These are phyloP conservation scores for Lepidonotus clava DNA, from an alignment of 2,888 invertebrate species.

Conservation along the genomic window DNA sequence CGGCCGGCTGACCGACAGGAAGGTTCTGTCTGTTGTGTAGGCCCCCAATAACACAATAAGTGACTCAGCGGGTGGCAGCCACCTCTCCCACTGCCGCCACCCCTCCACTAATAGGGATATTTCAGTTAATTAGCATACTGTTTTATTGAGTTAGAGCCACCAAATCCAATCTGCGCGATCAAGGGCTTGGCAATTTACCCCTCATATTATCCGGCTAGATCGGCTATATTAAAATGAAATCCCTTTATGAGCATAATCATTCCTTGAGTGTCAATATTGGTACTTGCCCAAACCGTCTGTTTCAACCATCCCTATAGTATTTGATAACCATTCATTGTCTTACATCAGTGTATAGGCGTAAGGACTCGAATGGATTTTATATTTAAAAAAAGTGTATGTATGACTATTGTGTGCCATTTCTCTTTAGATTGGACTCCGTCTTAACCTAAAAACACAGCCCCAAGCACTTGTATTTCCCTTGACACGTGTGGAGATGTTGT, in stretches of 20 bases:
- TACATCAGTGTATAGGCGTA: too few relatives aligned
- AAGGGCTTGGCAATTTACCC: background rate
- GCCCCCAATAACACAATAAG: background rate
- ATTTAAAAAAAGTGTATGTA: too few relatives aligned
- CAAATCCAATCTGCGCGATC: background rate
- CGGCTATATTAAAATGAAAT: background rate
- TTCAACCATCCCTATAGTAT: too few relatives aligned
- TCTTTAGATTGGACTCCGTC: too few relatives aligned
- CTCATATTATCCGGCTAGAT: background rate
- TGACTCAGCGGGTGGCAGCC: background rate
- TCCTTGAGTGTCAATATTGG: too few relatives aligned
- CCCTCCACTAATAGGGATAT: background rate
- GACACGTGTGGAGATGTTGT: too few relatives aligned
- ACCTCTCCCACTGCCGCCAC: background rate
- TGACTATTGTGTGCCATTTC: too few relatives aligned
- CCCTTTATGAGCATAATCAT: background rate
- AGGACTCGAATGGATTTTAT: too few relatives aligned
- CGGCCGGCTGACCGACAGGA: background rate
- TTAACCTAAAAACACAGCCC: too few relatives aligned
- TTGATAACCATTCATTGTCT: too few relatives aligned
- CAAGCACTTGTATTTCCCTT: too few relatives aligned
- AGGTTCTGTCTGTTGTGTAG: background rate
- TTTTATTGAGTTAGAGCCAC: background rate
- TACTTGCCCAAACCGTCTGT: too few relatives aligned
- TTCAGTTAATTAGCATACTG: constrained; percentile 7